These are phyloP conservation scores for Carduelis carduelis DNA, from an alignment of 2,797 vertebrate genomes.

Conservation along the genomic window DNA sequence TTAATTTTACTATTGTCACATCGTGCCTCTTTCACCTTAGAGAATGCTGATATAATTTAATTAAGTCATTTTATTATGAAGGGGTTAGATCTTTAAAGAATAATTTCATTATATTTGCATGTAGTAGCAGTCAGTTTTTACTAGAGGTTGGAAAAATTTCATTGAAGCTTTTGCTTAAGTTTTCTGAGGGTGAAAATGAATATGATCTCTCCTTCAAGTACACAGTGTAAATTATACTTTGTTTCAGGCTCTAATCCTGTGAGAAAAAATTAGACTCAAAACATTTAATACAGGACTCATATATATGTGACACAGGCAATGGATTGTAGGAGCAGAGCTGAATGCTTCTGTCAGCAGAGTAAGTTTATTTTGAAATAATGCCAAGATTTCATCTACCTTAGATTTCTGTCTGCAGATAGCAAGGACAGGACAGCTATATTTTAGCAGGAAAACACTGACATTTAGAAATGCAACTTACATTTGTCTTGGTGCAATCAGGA, in stretches of 20 bases:
- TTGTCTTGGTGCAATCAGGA: neutral
- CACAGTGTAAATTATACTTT: neutral
- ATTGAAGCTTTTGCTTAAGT: neutral
- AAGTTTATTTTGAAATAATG: neutral
- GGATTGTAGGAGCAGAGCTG: neutral
- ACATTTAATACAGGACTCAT: neutral
- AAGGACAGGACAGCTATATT: neutral
- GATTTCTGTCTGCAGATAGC: neutral
- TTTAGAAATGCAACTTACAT: neutral
- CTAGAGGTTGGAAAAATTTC: neutral
- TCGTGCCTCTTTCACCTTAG: fast-evolving
- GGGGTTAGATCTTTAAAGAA: neutral
- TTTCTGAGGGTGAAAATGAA: neutral
- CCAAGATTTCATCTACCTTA: neutral
- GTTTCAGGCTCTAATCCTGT: neutral
- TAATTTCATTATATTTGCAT: neutral
- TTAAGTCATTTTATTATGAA: neutral
- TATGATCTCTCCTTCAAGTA: neutral
- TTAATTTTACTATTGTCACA: neutral
- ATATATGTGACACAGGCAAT: fast-evolving
- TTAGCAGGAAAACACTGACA: neutral
- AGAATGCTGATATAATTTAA: neutral
- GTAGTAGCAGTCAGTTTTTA: neutral
- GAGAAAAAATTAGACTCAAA: neutral
- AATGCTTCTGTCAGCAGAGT: neutral